Conservation (phyloP, 23 tunicate genomes). For the Ciona savignyi region DNA sequence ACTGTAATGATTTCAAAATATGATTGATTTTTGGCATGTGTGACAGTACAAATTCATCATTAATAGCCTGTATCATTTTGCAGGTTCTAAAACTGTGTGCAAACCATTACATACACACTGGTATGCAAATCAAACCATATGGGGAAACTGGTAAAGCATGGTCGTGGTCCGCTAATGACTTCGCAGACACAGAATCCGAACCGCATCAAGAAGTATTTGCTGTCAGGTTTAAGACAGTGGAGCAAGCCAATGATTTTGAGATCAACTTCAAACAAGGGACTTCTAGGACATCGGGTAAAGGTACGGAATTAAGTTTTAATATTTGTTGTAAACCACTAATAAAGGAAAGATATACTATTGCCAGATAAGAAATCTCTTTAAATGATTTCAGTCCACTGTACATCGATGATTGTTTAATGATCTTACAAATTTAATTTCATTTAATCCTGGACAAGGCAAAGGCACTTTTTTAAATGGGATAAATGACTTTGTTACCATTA, state of each 20-base stretch:
- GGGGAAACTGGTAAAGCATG: conserved; percentile 54
- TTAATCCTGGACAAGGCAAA: no score
- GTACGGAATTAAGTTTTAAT: no score
- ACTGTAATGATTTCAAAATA: no score
- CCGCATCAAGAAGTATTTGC: conserved; percentile 58
- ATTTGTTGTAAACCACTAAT: not conserved
- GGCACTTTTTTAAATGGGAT: no score
- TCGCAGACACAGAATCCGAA: conserved; percentile 48
- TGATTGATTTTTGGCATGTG: no score
- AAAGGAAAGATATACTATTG: no score
- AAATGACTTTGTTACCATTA: no score
- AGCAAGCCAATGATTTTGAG: conserved; percentile 63
- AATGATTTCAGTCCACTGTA: no score
- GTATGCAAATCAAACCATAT: conserved; percentile 31
- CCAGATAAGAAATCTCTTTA: no score
- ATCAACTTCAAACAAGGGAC: conserved; percentile 26
- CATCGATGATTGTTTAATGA: not conserved
- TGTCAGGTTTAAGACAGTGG: conserved; percentile 68
- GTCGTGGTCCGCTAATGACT: conserved; percentile 77
- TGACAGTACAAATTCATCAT: no score
- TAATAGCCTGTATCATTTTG: no score
- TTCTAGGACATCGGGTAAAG: not conserved
- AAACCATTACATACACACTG: conserved; percentile 65
- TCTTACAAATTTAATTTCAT: not conserved
- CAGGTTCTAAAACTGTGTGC: conserved; percentile 88